Base-by-base conservation (phyloP, 1,140 invertebrate genomes). In the Drosophila aff. region DNA sequence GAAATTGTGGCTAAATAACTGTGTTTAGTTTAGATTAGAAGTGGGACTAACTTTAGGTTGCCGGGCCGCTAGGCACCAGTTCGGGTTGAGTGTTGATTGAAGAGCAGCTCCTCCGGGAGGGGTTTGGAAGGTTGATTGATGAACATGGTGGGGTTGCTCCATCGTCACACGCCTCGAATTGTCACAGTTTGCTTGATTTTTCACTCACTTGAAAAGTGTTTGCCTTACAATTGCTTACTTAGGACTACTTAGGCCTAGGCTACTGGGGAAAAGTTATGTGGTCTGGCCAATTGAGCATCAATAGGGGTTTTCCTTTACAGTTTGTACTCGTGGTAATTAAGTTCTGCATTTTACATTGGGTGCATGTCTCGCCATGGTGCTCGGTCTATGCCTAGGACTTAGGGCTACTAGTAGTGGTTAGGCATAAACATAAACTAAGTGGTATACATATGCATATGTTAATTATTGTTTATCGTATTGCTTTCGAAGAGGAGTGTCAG, bases 281-380 rank as follows among this genome's bases (percentile, higher is more conserved):
- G 64, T 53, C 69, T 81, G 55, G 76, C 81, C 74, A 89, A 89
- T 80, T 69, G 60, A 72, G 64, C 58, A 66, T 60, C 72, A 55
- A 58, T 67, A 40, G 60, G 66, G 44, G 43, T 41, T 65, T 65
- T 64, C 46, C 49, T 68, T 65, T 79, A 80, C 68, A 83, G 52
- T 89, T 89, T 89, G 85, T 89, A 89, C 85, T 89, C 71, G 76
- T 90, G 85, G 85, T 73, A 90, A 81, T 69, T 68, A 85, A 79
- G 79, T 90, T 79, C 81, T 89, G 79, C 85, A 89, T 89, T 89
- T 89, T 89, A 89, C 85, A 89, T 55, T 72, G 63, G 69, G 67
- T 61, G 69, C 69, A 50, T 73, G 50, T 71, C 69, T 61, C 69
- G 67, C 69, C 69, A 16, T 41, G 69, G 84, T 89, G 84, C 84